A percentile compares a stretch with the other conserved stretches of the same genome.
Evolutionary conservation across 2,797 vertebrate genomes (phyloP).

Genomic region (Xiphorhynchus erythropygius): DNA sequence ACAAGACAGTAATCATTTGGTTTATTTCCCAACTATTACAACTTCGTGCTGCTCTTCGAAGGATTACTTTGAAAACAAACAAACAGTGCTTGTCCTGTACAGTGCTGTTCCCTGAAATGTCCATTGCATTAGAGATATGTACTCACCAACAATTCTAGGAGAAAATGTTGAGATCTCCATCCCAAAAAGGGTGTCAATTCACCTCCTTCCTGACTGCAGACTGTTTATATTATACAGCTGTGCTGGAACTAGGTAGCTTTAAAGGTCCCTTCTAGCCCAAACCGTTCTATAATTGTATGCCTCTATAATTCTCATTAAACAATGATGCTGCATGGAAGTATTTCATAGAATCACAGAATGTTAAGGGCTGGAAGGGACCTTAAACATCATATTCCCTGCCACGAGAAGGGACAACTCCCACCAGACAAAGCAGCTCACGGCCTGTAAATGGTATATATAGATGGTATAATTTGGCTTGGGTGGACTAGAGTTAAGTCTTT

Average conservation of each 20-base stretch:
- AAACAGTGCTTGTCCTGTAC: neutral
- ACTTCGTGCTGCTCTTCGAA: neutral
- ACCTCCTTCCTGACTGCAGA: rapidly evolving
- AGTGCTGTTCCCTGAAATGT: neutral
- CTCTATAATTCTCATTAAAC: neutral
- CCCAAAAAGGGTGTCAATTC: neutral
- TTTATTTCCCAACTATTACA: neutral
- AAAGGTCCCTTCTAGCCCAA: neutral
- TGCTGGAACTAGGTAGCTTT: neutral
- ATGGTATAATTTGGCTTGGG: neutral
- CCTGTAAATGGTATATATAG: neutral
- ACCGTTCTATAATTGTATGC: neutral
- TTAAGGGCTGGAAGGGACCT: neutral
- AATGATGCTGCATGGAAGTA: neutral
- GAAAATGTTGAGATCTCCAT: neutral
- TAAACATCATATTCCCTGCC: neutral
- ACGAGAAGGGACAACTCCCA: too few species aligned
- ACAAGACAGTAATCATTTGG: neutral
- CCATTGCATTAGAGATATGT: neutral
- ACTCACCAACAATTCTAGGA: neutral
- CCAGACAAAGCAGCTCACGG: neutral
- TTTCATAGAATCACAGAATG: neutral
- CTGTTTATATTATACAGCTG: neutral
- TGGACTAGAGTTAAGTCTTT: neutral
- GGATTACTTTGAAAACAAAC: neutral